Evolutionary conservation across 1,140 invertebrate genomes (phyloP).

Genomic region (Megalopta genalis): DNA sequence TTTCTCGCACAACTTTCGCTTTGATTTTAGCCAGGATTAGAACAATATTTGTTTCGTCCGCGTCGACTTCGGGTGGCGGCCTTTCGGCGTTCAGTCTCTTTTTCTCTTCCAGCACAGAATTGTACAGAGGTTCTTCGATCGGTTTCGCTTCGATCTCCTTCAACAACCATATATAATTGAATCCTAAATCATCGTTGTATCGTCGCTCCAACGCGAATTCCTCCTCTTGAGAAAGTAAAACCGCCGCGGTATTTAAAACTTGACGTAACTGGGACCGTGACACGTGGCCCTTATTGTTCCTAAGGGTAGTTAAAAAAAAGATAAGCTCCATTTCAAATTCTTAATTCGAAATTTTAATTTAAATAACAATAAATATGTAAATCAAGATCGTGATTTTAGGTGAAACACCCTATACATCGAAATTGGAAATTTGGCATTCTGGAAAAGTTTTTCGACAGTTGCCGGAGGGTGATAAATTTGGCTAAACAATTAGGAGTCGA

Average conservation of each 20-base stretch:
- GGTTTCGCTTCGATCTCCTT: conserved; percentile 80
- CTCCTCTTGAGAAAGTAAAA: conserved; percentile 83
- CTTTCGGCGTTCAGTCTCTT: conserved; percentile 70
- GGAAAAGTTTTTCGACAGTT: no score
- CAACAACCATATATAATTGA: conserved; percentile 85
- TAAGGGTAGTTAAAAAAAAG: conserved; percentile 61
- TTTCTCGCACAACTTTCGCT: conserved; percentile 84
- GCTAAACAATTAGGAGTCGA: no score
- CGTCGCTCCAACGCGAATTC: conserved; percentile 84
- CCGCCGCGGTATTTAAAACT: conserved; percentile 82
- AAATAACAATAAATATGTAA: no score
- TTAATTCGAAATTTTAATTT: no score
- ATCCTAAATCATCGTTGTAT: conserved; percentile 86
- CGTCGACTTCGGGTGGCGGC: conserved; percentile 55
- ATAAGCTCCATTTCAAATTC: not conserved
- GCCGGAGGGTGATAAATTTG: no score
- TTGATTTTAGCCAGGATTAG: conserved; percentile 86
- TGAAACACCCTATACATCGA: no score
- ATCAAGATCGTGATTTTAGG: no score
- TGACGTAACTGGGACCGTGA: conserved; percentile 84
- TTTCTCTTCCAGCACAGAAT: conserved; percentile 66
- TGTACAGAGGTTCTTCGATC: conserved; percentile 71
- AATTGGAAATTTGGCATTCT: no score
- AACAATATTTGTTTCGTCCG: conserved; percentile 83
- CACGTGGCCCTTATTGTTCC: conserved; percentile 85